A percentile compares a stretch with the other conserved stretches of the same genome.
Evolutionary conservation across 2,113 vertebrate genomes (phyloP).

Genomic region (Loxodonta africana): DNA sequence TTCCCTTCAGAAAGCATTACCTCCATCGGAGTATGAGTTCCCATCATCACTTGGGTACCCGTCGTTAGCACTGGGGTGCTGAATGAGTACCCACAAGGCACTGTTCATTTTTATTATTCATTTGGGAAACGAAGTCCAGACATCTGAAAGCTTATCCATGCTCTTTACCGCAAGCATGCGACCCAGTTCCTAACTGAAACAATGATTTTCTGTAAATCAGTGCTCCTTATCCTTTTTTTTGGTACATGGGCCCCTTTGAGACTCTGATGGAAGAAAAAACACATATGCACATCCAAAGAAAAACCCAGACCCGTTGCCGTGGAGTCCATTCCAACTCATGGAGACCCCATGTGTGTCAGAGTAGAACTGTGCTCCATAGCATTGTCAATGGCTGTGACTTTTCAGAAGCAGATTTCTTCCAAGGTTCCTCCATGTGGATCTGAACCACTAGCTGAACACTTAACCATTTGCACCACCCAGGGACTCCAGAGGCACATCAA

Average conservation of each 20-base stretch:
- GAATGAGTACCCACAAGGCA: not conserved
- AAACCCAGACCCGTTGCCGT: not conserved
- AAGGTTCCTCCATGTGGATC: not conserved
- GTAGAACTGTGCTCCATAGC: not conserved
- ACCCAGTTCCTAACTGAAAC: not conserved
- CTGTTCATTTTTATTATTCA: not conserved
- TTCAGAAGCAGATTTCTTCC: not conserved
- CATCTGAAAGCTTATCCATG: not conserved
- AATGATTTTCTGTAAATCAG: constrained; percentile 55
- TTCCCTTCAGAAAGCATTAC: not conserved
- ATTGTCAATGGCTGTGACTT: not conserved
- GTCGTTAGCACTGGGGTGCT: not conserved
- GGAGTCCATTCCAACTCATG: not conserved
- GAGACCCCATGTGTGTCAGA: not conserved
- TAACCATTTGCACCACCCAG: not conserved
- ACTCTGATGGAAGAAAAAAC: not conserved
- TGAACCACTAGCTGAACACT: not conserved
- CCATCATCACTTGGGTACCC: not conserved
- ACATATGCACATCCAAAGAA: not conserved
- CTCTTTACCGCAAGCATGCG: not conserved
- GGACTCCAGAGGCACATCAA: not conserved
- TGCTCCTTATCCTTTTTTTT: constrained; percentile 16
- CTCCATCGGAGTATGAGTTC: not conserved
- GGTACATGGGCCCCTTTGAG: not conserved
- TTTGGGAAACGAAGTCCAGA: constrained; percentile 30